A percentile compares a stretch with the other conserved stretches of the same genome.
Conservation (phyloP, 2,113 vertebrate genomes). For the Dermatemys mawii region DNA sequence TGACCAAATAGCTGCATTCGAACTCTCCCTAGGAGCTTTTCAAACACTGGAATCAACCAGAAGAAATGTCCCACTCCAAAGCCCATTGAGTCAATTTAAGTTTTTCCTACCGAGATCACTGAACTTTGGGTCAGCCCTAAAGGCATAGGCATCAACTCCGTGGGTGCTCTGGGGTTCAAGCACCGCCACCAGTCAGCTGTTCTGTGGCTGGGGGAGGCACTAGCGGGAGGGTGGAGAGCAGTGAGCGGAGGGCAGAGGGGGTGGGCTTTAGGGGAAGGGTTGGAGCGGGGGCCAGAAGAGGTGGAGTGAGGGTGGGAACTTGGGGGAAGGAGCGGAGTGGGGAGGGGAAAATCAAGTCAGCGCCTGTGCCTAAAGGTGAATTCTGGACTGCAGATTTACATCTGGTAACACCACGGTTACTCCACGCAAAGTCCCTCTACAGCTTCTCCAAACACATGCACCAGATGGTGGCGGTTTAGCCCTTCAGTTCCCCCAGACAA, state of each 20-base stretch:
- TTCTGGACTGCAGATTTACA: not conserved
- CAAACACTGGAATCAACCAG: not conserved
- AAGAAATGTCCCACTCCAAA: not conserved
- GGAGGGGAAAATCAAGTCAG: no score
- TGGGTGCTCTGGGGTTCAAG: no score
- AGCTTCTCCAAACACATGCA: not conserved
- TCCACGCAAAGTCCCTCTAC: not conserved
- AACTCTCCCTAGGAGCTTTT: not conserved
- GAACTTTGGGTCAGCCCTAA: not conserved
- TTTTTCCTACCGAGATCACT: not conserved
- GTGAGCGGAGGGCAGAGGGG: no score
- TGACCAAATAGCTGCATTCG: not conserved
- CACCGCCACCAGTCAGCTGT: accelerated
- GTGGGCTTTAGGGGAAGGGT: no score
- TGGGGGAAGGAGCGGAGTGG: no score
- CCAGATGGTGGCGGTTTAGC: not conserved
- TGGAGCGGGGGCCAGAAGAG: no score
- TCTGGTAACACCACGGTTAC: not conserved
- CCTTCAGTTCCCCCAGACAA: not conserved
- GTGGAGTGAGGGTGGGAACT: no score
- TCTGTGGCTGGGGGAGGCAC: no score
- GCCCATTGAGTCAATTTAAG: not conserved
- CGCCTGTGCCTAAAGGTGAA: not conserved
- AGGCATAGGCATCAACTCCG: no score
- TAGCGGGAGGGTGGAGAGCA: no score